Percentiles rank a stretch among this genome's conserved stretches.
These are phyloP conservation scores for Amphimedon queenslandica DNA, from an alignment of 37 sponge, comb jelly and placozoan species.

Conservation along the genomic window DNA sequence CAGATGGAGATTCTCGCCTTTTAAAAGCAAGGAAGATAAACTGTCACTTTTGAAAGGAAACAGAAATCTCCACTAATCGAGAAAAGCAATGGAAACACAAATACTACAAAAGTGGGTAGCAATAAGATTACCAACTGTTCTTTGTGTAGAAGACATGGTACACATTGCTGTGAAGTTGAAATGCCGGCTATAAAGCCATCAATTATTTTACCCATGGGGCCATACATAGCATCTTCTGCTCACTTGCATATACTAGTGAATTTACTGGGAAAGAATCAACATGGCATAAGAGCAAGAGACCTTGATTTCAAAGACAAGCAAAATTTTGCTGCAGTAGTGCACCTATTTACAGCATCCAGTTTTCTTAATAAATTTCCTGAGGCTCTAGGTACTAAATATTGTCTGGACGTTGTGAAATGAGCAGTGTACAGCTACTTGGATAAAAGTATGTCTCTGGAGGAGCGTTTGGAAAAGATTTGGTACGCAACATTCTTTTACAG, in stretches of 20 bases:
- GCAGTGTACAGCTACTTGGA: slow-evolving; percentile 21
- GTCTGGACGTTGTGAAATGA: not conserved
- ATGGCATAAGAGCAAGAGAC: slow-evolving; percentile 18
- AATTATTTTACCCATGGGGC: no score
- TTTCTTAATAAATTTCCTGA: slow-evolving; percentile 10
- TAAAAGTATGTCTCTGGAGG: not conserved
- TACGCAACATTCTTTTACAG: slow-evolving; percentile 17
- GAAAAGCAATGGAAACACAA: not conserved
- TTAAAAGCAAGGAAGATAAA: slow-evolving; percentile 23
- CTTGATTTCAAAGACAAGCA: slow-evolving; percentile 27
- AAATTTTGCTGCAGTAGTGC: slow-evolving; percentile 10
- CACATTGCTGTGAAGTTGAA: slow-evolving; percentile 35
- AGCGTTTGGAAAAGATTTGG: slow-evolving; percentile 17
- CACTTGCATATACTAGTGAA: slow-evolving; percentile 5
- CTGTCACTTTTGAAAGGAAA: not conserved
- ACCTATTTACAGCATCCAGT: not conserved
- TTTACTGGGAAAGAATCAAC: slow-evolving; percentile 9
- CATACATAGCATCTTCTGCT: slow-evolving; percentile 2
- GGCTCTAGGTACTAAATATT: slow-evolving; percentile 6
- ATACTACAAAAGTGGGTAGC: no score
- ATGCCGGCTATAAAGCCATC: slow-evolving; percentile 12
- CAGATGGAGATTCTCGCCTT: slow-evolving; percentile 21
- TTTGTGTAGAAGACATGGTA: slow-evolving; percentile 14
- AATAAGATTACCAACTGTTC: no score
- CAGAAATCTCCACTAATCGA: not conserved